Conservation (phyloP, 2,797 vertebrate genomes). For the Myotis myotis region DNA sequence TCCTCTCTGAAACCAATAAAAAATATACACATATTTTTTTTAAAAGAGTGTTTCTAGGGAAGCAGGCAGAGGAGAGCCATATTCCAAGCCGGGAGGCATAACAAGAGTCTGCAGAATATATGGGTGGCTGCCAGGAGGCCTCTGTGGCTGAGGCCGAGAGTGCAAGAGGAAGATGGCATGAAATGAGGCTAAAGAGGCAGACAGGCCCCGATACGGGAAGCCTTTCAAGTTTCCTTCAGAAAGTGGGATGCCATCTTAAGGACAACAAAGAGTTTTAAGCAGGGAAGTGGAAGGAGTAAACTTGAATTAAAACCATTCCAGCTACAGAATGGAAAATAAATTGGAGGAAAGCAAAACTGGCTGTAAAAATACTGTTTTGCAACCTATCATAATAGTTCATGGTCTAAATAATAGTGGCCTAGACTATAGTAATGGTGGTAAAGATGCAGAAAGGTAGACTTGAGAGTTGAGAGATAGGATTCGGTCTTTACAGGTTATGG, state of each 20-base stretch:
- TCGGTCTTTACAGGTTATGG: background rate
- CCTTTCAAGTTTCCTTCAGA: background rate
- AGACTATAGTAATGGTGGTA: background rate
- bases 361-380: background rate
- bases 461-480: background rate
- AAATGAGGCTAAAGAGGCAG: background rate
- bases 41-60: background rate
- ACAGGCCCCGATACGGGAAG: background rate
- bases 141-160: background rate
- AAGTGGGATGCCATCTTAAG: background rate
- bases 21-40: too few species aligned
- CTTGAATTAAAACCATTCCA: constrained; percentile 3
- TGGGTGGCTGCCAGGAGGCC: background rate
- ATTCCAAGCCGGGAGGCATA: background rate
- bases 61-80: background rate
- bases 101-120: background rate
- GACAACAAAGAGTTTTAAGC: background rate
- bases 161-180: background rate
- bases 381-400: background rate
- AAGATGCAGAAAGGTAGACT: background rate
- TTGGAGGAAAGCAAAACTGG: background rate
- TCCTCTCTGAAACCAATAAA: too few species aligned
- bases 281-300: background rate
- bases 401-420: background rate
- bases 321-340: background rate